These are phyloP conservation scores for Drosophila pandora DNA, from an alignment of 1,140 invertebrate species.

Conservation along the genomic window DNA sequence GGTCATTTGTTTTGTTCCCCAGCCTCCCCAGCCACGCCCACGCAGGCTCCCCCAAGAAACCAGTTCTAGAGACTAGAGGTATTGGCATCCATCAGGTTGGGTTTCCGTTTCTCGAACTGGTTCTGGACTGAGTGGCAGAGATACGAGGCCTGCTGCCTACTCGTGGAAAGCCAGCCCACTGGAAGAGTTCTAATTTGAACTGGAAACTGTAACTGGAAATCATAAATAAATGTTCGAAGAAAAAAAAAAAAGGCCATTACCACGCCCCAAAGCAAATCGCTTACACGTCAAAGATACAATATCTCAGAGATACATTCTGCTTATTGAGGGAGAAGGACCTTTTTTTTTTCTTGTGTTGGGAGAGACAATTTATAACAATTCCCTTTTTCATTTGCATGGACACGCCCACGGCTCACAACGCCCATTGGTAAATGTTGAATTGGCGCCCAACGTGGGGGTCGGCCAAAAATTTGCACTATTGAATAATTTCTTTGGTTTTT, in stretches of 20 bases:
- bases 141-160: neutral
- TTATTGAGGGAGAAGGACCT: neutral
- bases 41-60: conserved; percentile 17
- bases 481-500: conserved; percentile 37
- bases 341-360: conserved; percentile 16
- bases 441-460: neutral
- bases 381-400: conserved; percentile 27
- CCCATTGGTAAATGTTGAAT: neutral
- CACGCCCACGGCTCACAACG: conserved; percentile 4
- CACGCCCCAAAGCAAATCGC: conserved; percentile 21
- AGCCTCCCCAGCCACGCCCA: neutral
- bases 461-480: conserved; percentile 38
- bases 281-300: conserved; percentile 28
- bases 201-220: conserved; percentile 6
- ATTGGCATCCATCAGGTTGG: conserved; percentile 44
- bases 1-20: conserved; percentile 40
- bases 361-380: conserved; percentile 42
- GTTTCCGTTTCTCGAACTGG: conserved; percentile 26
- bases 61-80: conserved; percentile 10
- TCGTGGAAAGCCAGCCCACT: conserved; percentile 29
- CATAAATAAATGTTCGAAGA: conserved; percentile 1
- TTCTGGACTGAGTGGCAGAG: neutral
- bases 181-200: conserved; percentile 29
- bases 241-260: neutral
- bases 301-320: conserved; percentile 22